A percentile compares a stretch with the other conserved stretches of the same genome.
These are phyloP conservation scores for Hirtodrosophila duncani DNA, from an alignment of 2,888 invertebrate genomes.

Conservation along the genomic window DNA sequence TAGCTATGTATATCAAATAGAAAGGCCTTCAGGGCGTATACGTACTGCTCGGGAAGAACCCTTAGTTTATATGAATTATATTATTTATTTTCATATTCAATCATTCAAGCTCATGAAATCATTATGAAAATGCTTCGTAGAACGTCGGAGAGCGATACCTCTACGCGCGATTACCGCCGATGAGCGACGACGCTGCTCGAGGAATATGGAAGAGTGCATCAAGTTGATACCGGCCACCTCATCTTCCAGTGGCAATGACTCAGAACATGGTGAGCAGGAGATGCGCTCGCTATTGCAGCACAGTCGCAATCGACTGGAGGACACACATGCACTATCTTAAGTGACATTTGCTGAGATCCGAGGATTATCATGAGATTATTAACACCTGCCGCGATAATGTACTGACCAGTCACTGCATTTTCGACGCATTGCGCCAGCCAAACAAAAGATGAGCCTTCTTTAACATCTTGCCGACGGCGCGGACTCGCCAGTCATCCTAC, in stretches of 20 bases:
- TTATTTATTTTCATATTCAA: no score
- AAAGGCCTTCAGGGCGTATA: no score
- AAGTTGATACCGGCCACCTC: slow-evolving; percentile 76
- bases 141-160: slow-evolving; percentile 78
- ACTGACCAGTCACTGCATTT: slow-evolving; percentile 80
- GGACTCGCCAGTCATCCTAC: slow-evolving; percentile 16
- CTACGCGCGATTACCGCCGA: slow-evolving; percentile 71
- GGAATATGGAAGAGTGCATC: slow-evolving; percentile 77
- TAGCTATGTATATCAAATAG: no score
- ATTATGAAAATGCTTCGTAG: slow-evolving; percentile 74
- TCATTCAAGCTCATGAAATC: no score
- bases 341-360: slow-evolving; percentile 77
- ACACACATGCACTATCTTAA: slow-evolving; percentile 77
- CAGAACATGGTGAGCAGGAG: slow-evolving; percentile 77
- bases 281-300: slow-evolving; percentile 76
- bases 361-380: slow-evolving; percentile 85
- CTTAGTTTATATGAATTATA: no score
- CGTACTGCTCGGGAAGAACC: no score
- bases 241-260: slow-evolving; percentile 76
- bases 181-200: slow-evolving; percentile 76
- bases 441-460: slow-evolving; percentile 80
- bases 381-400: slow-evolving; percentile 92
- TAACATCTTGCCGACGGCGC: slow-evolving; percentile 6
- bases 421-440: slow-evolving; percentile 81
- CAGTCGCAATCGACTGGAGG: slow-evolving; percentile 76